A percentile compares a stretch with the other conserved stretches of the same genome.
Conservation (phyloP, 2,113 vertebrate species). For the Montifringilla adamsi region DNA sequence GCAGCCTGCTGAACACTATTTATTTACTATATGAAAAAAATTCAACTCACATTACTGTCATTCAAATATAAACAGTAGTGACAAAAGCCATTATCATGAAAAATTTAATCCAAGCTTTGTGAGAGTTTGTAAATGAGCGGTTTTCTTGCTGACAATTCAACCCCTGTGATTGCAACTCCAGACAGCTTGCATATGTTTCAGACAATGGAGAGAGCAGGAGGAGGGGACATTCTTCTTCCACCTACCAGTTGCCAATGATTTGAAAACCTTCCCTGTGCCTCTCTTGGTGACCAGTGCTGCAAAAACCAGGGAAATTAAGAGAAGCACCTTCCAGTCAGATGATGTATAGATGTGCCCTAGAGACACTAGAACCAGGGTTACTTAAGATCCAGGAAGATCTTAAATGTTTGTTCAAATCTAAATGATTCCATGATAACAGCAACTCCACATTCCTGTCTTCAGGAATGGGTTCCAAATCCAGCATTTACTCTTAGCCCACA, state of each 20-base stretch:
- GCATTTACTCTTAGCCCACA: background rate
- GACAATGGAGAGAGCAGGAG: background rate
- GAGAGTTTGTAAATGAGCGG: background rate
- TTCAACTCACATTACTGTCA: background rate
- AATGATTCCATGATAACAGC: background rate
- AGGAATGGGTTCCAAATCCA: background rate
- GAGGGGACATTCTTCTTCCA: background rate
- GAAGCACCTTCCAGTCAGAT: background rate
- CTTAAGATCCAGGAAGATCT: background rate
- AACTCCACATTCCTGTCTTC: background rate
- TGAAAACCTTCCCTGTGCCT: background rate
- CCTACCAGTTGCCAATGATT: background rate
- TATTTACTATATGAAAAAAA: background rate
- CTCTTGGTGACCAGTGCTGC: background rate
- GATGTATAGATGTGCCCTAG: too few relatives aligned
- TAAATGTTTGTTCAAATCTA: background rate
- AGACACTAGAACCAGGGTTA: background rate
- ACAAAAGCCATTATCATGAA: slow-evolving; percentile 12
- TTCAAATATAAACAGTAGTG: background rate
- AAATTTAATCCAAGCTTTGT: background rate
- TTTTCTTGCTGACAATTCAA: background rate
- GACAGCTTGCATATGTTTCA: background rate
- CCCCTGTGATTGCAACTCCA: background rate
- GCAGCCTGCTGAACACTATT: background rate
- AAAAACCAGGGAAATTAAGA: background rate